A percentile compares a stretch with the other conserved stretches of the same genome.
Conservation (phyloP, 2,797 vertebrate species). For the Gymnodraco acuticeps region DNA sequence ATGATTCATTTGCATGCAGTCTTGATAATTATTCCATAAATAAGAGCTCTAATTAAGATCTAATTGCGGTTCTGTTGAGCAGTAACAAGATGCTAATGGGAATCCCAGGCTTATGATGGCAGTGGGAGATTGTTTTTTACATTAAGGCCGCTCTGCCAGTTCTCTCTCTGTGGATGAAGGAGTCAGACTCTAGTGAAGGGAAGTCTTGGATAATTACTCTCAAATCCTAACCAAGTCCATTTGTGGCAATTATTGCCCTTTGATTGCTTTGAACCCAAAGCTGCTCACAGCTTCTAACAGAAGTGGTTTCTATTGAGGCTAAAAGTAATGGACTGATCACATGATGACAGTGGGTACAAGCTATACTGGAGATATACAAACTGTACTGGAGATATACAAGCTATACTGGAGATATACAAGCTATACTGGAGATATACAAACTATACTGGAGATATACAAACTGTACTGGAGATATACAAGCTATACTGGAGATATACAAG, state of each 20-base stretch:
- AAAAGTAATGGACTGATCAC: background rate
- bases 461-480: no score
- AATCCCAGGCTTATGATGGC: constrained; percentile 53
- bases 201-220: constrained; percentile 62
- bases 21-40: constrained; percentile 62
- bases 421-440: no score
- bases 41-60: constrained; percentile 67
- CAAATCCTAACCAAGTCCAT: constrained; percentile 53
- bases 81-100: constrained; percentile 72
- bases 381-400: no score
- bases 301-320: background rate
- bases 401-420: no score
- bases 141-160: constrained; percentile 42
- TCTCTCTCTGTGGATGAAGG: constrained; percentile 39
- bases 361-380: no score
- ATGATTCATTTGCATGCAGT: constrained; percentile 30
- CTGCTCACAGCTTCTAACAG: constrained; percentile 16
- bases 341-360: no score
- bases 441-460: no score
- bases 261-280: constrained; percentile 44
- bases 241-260: constrained; percentile 48
- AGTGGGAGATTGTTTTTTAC: constrained; percentile 62
- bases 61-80: constrained; percentile 67
- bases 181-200: constrained; percentile 36
- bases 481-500: no score